phyloP scores from a whole-genome alignment of 2,888 invertebrate genomes.

The Dasysyrphus tricinctus region DNA sequence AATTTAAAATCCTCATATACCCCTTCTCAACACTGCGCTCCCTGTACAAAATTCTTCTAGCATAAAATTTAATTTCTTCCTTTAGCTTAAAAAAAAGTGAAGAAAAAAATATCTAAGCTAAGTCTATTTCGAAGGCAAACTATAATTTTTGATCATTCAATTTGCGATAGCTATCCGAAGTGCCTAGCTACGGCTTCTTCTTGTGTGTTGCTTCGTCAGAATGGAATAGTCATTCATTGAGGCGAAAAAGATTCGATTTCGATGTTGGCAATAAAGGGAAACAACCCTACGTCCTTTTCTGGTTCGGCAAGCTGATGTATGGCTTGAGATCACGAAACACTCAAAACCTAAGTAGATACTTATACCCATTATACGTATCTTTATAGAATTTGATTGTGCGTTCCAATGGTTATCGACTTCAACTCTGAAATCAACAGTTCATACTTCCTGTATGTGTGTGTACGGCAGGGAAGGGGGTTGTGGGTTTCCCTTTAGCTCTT shows the following conservation, averaged over 20 bases:
- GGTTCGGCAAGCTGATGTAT: constrained; percentile 61
- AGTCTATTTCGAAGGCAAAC: constrained; percentile 47
- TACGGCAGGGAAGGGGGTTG: too few relatives aligned
- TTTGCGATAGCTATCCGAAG: constrained; percentile 61
- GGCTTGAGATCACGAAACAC: constrained; percentile 68
- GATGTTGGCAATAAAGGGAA: constrained; percentile 56
- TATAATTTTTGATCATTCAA: constrained; percentile 69
- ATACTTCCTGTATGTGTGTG: constrained; percentile 7
- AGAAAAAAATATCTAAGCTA: not conserved
- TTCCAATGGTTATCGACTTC: constrained; percentile 59
- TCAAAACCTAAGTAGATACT: constrained; percentile 48
- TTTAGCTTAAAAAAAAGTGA: not conserved
- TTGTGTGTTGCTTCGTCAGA: not conserved
- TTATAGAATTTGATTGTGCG: constrained; percentile 54
- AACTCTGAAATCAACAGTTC: constrained; percentile 67
- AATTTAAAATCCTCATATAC: constrained; percentile 46
- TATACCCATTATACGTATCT: constrained; percentile 20
- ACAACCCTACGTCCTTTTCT: constrained; percentile 53
- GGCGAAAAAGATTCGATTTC: constrained; percentile 52
- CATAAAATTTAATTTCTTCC: constrained; percentile 41
- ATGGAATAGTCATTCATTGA: constrained; percentile 38
- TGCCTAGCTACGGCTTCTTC: constrained; percentile 20
- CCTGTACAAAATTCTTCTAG: constrained; percentile 8
- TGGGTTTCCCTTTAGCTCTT: not conserved
- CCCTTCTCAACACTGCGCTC: not conserved